These are phyloP conservation scores for Cebus imitator DNA, from an alignment of 2,113 vertebrate genomes.

Conservation along the genomic window DNA sequence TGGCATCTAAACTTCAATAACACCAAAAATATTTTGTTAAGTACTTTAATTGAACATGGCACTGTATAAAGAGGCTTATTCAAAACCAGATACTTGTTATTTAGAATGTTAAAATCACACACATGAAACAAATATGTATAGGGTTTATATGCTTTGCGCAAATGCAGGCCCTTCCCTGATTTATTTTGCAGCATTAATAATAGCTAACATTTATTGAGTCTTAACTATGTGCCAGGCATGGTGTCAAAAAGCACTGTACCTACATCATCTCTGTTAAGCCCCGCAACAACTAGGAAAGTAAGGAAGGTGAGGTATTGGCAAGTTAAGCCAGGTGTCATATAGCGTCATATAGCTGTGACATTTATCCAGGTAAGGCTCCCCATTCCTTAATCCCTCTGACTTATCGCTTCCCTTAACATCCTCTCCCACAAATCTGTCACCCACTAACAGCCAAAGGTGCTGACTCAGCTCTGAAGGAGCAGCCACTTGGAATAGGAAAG, in stretches of 20 bases:
- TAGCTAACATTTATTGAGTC: background rate
- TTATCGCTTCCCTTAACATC: background rate
- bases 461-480: background rate
- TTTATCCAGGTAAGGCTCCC: background rate
- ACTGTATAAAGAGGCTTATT: conserved; percentile 25
- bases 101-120: conserved; percentile 29
- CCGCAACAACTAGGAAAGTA: background rate
- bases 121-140: conserved; percentile 8
- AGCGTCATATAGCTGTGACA: background rate
- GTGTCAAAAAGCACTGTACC: background rate
- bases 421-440: background rate
- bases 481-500: background rate
- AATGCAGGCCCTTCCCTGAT: background rate
- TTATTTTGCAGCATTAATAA: background rate
- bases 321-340: background rate
- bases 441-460: background rate
- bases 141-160: background rate
- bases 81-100: background rate
- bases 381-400: background rate
- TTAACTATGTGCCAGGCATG: background rate
- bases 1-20: conserved; percentile 20
- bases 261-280: background rate
- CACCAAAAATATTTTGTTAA: conserved; percentile 35
- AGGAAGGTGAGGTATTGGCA: background rate
- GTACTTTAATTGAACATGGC: conserved; percentile 22